Percentiles rank a stretch among this genome's conserved stretches.
These are phyloP conservation scores for Agriopis aurantiaria DNA, from an alignment of 2,888 invertebrate species.

Conservation along the genomic window DNA sequence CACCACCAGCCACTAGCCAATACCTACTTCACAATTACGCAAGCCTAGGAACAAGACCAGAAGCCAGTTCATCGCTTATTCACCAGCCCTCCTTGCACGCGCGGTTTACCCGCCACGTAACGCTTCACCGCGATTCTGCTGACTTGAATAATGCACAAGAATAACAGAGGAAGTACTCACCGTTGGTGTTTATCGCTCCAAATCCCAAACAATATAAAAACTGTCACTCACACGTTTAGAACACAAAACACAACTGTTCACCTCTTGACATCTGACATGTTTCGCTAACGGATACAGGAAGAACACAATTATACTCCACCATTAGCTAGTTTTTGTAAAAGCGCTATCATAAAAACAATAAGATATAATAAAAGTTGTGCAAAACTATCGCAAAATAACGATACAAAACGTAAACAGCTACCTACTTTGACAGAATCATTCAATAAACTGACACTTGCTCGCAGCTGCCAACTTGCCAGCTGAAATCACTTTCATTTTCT, in stretches of 20 bases:
- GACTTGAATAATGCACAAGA: slow-evolving; percentile 45
- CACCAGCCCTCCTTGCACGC: slow-evolving; percentile 43
- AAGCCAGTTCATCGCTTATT: slow-evolving; percentile 46
- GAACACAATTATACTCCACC: slow-evolving; percentile 72
- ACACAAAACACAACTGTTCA: slow-evolving; percentile 83
- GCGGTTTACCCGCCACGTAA: slow-evolving; percentile 52
- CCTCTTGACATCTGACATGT: slow-evolving; percentile 85
- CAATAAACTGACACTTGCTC: slow-evolving; percentile 77
- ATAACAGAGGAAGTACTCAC: slow-evolving; percentile 74
- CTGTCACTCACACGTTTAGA: slow-evolving; percentile 80
- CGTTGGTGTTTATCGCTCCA: slow-evolving; percentile 80
- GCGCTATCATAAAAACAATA: slow-evolving; percentile 80
- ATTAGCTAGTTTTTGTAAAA: slow-evolving; percentile 70
- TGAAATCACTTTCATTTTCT: slow-evolving; percentile 74
- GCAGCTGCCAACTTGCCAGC: slow-evolving; percentile 78
- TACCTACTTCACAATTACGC: slow-evolving; percentile 63
- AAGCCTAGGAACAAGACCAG: slow-evolving; percentile 54
- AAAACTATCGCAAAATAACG: slow-evolving; percentile 84
- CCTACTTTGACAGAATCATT: slow-evolving; percentile 83
- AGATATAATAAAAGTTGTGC: slow-evolving; percentile 79
- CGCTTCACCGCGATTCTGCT: slow-evolving; percentile 38
- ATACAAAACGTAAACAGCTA: slow-evolving; percentile 86
- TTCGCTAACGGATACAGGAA: slow-evolving; percentile 64
- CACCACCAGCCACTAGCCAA: slow-evolving; percentile 48
- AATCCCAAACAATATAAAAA: slow-evolving; percentile 84